These are phyloP conservation scores for Burhinus bistriatus DNA, from an alignment of 2,113 vertebrate genomes.

Conservation along the genomic window DNA sequence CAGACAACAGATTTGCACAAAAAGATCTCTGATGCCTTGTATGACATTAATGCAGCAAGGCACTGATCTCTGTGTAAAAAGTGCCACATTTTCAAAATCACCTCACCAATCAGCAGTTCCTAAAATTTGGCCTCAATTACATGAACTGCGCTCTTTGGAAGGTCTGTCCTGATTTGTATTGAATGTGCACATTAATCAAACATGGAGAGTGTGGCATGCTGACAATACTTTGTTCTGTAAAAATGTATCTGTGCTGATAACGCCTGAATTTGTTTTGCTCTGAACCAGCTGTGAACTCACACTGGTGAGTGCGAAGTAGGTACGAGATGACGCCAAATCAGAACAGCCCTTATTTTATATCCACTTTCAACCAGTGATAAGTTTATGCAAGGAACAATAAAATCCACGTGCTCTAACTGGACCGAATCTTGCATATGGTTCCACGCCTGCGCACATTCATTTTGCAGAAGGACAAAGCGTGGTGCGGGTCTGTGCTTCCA, in stretches of 20 bases:
- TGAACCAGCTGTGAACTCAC: conserved; percentile 9
- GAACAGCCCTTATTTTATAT: neutral
- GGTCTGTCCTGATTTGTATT: neutral
- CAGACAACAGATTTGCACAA: neutral
- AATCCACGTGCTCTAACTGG: neutral
- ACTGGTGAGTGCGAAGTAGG: neutral
- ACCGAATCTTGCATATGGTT: neutral
- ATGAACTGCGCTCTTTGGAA: conserved; percentile 8
- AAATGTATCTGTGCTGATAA: conserved; percentile 28
- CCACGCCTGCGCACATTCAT: rapidly evolving
- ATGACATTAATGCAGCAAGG: neutral
- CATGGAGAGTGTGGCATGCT: neutral
- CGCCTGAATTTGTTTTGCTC: conserved; percentile 3
- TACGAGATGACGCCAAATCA: neutral
- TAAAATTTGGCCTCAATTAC: conserved; percentile 31
- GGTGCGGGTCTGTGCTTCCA: neutral
- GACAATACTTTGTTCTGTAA: conserved; percentile 30
- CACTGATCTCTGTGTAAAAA: neutral
- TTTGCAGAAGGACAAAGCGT: neutral
- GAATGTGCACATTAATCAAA: conserved; percentile 47
- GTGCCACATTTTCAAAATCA: conserved; percentile 33
- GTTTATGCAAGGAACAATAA: neutral
- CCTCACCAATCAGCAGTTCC: conserved; percentile 16
- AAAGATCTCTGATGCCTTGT: neutral
- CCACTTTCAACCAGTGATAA: neutral